Evolutionary conservation across 2,888 invertebrate species (phyloP).

Genomic region (Druceiella hillmani): DNA sequence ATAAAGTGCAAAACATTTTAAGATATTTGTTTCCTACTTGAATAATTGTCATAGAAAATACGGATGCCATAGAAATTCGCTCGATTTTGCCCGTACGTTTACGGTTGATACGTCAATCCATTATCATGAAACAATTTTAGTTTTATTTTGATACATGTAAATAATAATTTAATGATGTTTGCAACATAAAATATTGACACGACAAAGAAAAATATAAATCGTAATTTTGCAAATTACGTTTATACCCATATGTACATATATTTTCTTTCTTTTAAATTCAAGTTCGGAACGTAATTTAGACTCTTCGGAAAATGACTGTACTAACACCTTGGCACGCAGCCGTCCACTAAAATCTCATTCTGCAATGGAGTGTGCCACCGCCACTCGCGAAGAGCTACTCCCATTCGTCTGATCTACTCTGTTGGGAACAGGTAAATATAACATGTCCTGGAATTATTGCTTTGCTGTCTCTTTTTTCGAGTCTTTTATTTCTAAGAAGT

Average conservation of each 20-base stretch:
- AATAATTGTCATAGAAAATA: too few species aligned
- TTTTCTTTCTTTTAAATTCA: conserved; percentile 29
- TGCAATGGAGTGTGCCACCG: conserved; percentile 52
- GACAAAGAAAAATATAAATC: too few species aligned
- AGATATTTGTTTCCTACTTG: too few species aligned
- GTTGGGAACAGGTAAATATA: conserved; percentile 56
- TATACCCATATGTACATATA: conserved; percentile 5
- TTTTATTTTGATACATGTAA: too few species aligned
- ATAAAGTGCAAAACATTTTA: too few species aligned
- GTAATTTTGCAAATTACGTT: conserved; percentile 3
- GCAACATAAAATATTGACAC: too few species aligned
- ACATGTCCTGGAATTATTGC: conserved; percentile 2
- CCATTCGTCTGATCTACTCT: conserved; percentile 80
- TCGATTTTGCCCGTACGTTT: too few species aligned
- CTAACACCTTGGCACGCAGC: conserved; percentile 61
- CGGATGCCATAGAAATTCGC: too few species aligned
- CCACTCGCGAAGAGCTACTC: conserved; percentile 71
- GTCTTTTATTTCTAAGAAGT: neutral
- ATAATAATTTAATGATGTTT: too few species aligned
- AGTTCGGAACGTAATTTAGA: conserved; percentile 79
- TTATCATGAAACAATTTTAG: too few species aligned
- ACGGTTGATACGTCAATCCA: too few species aligned
- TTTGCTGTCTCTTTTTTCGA: too few species aligned
- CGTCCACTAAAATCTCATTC: conserved; percentile 79
- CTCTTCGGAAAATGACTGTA: conserved; percentile 74